Percentiles rank a stretch among this genome's conserved stretches.
Conservation (phyloP, 2,113 vertebrate genomes). For the Lichenostomus cassidix region DNA sequence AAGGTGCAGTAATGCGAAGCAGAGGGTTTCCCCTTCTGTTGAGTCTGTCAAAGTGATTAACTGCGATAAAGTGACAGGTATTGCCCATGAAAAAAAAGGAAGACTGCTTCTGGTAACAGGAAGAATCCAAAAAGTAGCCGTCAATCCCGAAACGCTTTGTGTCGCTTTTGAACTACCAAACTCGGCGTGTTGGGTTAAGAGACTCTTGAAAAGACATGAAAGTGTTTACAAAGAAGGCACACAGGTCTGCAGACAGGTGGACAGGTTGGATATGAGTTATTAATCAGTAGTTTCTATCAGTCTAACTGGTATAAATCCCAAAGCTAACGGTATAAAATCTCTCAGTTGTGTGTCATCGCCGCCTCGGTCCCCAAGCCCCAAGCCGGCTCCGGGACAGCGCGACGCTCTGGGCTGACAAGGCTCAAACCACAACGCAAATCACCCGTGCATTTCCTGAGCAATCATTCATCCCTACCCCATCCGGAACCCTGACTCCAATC, state of each 20-base stretch:
- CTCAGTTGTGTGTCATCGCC: constrained; percentile 83
- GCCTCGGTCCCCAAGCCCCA: constrained; percentile 60
- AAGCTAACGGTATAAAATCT: constrained; percentile 84
- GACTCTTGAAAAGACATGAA: constrained; percentile 83
- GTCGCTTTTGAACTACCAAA: constrained; percentile 67
- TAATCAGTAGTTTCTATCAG: constrained; percentile 78
- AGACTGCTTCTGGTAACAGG: constrained; percentile 85
- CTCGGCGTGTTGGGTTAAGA: constrained; percentile 77
- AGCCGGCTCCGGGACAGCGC: constrained; percentile 69
- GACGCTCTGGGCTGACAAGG: constrained; percentile 25
- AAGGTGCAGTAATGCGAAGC: constrained; percentile 9
- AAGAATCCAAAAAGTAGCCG: constrained; percentile 73
- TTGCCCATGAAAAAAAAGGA: constrained; percentile 88
- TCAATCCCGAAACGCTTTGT: constrained; percentile 69
- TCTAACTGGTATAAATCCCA: constrained; percentile 56
- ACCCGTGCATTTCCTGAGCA: constrained; percentile 88
- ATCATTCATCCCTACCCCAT: constrained; percentile 67
- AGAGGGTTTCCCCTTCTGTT: constrained; percentile 41
- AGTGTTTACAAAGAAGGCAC: constrained; percentile 94
- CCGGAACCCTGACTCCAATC: constrained; percentile 84
- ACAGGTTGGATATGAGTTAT: constrained; percentile 81
- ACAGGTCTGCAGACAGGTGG: constrained; percentile 94
- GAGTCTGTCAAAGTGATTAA: constrained; percentile 53
- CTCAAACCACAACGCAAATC: constrained; percentile 71
- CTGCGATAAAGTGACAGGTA: constrained; percentile 77